phyloP scores from a whole-genome alignment of 2,888 invertebrate genomes.

The Baronia brevicornis region DNA sequence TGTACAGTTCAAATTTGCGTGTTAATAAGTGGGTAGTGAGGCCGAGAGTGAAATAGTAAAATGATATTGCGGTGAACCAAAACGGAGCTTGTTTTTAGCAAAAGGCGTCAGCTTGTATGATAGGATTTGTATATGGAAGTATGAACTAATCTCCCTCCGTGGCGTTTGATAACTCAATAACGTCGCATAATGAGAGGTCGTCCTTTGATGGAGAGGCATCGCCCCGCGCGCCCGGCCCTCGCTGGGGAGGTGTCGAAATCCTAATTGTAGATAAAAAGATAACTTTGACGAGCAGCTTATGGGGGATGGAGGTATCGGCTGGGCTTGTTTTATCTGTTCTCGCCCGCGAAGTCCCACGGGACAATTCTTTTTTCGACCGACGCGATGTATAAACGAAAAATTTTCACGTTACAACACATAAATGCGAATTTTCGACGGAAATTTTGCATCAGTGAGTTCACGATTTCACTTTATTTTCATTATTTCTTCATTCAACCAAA shows the following conservation, averaged over 20 bases:
- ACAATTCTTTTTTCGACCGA: constrained; percentile 2
- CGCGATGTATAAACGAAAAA: neutral
- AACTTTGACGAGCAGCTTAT: constrained; percentile 47
- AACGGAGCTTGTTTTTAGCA: constrained; percentile 67
- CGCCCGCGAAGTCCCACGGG: constrained; percentile 12
- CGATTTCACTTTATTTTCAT: too few species aligned
- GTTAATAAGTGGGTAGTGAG: constrained; percentile 20
- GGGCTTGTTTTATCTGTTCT: constrained; percentile 6
- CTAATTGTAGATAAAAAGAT: constrained; percentile 76
- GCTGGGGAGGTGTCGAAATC: constrained; percentile 66
- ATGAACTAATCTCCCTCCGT: constrained; percentile 72
- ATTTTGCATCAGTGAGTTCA: too few species aligned
- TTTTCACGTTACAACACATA: neutral
- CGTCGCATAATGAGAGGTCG: constrained; percentile 65
- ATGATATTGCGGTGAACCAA: constrained; percentile 63
- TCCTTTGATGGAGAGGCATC: constrained; percentile 57
- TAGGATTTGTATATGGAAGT: constrained; percentile 75
- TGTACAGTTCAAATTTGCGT: constrained; percentile 25
- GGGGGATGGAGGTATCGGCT: constrained; percentile 39
- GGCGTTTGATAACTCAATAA: constrained; percentile 73
- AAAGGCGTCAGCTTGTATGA: constrained; percentile 76
- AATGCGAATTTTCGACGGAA: too few species aligned
- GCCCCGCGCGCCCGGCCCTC: constrained; percentile 19
- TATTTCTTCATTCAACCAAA: too few species aligned
- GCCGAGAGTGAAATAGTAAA: constrained; percentile 27